phyloP scores from a whole-genome alignment of 92 coral and sea anemone genomes.

The Paragorgia papillata region DNA sequence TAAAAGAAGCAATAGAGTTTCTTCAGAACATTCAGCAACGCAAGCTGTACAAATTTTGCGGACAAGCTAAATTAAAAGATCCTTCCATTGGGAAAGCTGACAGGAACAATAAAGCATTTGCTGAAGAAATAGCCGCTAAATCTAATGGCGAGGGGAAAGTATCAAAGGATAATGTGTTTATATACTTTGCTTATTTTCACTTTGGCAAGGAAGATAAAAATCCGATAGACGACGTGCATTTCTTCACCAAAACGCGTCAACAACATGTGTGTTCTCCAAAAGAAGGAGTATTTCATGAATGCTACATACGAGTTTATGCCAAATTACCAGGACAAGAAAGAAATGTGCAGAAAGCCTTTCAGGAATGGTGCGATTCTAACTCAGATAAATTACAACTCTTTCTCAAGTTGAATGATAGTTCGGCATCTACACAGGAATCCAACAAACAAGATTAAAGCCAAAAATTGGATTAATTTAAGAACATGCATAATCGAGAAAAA shows the following conservation, averaged over 20 bases:
- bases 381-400: too few species aligned
- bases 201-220: constrained; percentile 81
- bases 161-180: constrained; percentile 52
- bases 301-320: constrained; percentile 32
- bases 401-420: too few species aligned
- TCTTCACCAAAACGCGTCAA: constrained; percentile 65
- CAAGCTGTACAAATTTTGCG: constrained; percentile 75
- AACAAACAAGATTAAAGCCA: too few species aligned
- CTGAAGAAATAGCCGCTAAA: constrained; percentile 17
- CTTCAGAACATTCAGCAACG: constrained; percentile 66
- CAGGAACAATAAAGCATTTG: too few species aligned
- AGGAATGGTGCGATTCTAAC: constrained; percentile 20
- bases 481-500: too few species aligned
- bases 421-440: too few species aligned
- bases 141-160: neutral
- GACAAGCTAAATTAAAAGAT: constrained; percentile 50
- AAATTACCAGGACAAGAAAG: neutral
- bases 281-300: constrained; percentile 13
- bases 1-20: constrained; percentile 65
- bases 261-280: constrained; percentile 63
- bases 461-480: too few species aligned
- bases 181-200: constrained; percentile 59
- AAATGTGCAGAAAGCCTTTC: neutral
- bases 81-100: too few species aligned
- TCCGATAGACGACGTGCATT: constrained; percentile 85